These are phyloP conservation scores for Macrosoma leucophasiata DNA, from an alignment of 2,888 invertebrate genomes.

Conservation along the genomic window DNA sequence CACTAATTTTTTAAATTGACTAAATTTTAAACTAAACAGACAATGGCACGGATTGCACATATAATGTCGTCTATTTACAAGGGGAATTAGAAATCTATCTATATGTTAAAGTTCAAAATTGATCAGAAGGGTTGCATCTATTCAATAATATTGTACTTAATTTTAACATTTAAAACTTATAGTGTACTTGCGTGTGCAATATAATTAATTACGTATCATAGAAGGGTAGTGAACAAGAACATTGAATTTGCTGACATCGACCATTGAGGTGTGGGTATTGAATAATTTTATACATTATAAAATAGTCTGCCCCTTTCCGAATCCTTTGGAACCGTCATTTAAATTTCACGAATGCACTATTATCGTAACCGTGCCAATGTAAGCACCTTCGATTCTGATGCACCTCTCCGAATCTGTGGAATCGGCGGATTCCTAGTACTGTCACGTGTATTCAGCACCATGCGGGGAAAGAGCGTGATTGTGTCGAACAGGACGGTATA, in stretches of 20 bases:
- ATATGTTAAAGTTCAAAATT: slow-evolving; percentile 47
- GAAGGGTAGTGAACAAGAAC: slow-evolving; percentile 54
- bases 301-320: slow-evolving; percentile 26
- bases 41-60: slow-evolving; percentile 76
- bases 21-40: slow-evolving; percentile 68
- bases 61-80: slow-evolving; percentile 64
- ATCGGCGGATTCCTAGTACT: slow-evolving; percentile 20
- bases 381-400: slow-evolving; percentile 47
- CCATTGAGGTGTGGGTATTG: slow-evolving; percentile 21
- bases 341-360: slow-evolving; percentile 22
- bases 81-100: slow-evolving; percentile 56
- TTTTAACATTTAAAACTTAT: slow-evolving; percentile 58
- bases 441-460: slow-evolving; percentile 32
- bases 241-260: slow-evolving; percentile 40
- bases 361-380: slow-evolving; percentile 46
- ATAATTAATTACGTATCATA: slow-evolving; percentile 61
- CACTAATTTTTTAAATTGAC: slow-evolving; percentile 64
- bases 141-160: slow-evolving; percentile 50
- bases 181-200: slow-evolving; percentile 66
- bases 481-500: slow-evolving; percentile 34
- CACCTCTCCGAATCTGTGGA: slow-evolving; percentile 46
- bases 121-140: slow-evolving; percentile 57
- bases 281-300: too few relatives aligned
- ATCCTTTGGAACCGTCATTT: slow-evolving; percentile 10
- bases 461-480: slow-evolving; percentile 30